Evolutionary conservation across 2,113 vertebrate species (phyloP).

Genomic region (Noturus placidus): DNA sequence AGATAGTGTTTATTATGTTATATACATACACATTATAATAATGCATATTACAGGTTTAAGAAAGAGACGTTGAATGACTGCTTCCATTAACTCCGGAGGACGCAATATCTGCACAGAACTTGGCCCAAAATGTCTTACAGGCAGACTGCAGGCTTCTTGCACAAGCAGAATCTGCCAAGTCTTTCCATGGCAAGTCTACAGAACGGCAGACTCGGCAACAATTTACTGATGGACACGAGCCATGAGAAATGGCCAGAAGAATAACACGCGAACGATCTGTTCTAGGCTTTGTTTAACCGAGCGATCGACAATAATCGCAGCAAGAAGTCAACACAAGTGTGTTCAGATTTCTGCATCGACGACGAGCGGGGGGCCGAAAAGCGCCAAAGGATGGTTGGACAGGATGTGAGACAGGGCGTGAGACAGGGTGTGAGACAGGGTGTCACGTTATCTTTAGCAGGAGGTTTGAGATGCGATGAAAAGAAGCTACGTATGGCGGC

Average conservation of each 20-base stretch:
- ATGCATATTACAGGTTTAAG: background rate
- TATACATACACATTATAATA: background rate
- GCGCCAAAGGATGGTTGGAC: background rate
- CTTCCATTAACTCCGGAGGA: background rate
- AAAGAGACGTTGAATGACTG: background rate
- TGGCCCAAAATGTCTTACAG: constrained; percentile 41
- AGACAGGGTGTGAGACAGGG: constrained; percentile 12
- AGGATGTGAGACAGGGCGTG: constrained; percentile 1
- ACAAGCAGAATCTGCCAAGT: constrained; percentile 24
- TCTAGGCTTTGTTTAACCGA: constrained; percentile 22
- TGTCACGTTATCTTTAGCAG: background rate
- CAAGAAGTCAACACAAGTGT: background rate
- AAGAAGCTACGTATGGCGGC: background rate
- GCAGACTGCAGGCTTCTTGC: constrained; percentile 29
- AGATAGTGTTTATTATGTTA: background rate
- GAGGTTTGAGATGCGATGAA: background rate
- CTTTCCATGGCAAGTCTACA: background rate
- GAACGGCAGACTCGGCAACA: constrained; percentile 32
- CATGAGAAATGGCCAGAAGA: constrained; percentile 38
- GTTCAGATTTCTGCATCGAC: background rate
- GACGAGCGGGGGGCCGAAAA: background rate
- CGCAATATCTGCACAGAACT: background rate
- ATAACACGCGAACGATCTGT: constrained; percentile 3
- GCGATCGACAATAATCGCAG: constrained; percentile 1
- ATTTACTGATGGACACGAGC: constrained; percentile 14